Base-by-base conservation (phyloP, 2,797 vertebrate species). In the Lagorchestes hirsutus region DNA sequence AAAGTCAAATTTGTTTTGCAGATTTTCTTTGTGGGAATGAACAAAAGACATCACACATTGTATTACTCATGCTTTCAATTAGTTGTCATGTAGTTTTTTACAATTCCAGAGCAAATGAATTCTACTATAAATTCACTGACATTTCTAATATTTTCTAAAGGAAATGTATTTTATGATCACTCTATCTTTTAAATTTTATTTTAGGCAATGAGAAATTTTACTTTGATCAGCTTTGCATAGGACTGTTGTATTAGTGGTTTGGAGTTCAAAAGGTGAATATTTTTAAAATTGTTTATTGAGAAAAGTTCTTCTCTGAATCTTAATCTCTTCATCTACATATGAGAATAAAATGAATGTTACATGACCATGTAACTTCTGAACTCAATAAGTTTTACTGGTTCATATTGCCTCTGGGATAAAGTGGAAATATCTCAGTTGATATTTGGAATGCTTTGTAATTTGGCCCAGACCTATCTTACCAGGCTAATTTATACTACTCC, bases 1-100 rank as follows among this genome's bases (percentile, higher is more conserved):
- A 46, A 82, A 90, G 62, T 87, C 50, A 92, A 92, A 95, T 96
- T 97, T 11, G 3, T 92, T 90, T 67, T 93, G 11, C 4, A 46
- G 74, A 82, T 82, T 82, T 82, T 82, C 40, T 46, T 82, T 82
- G 18, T 82, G 74, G 74, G 40, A 82, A n/a, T n/a, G n/a, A n/a
- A 82, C 40, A 82, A 46, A 82, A 22, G 22, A 11, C 22, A 46
- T 46, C 22, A 82, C 40, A 82, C 74, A 82, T 46, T 46, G 40
- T 46, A 46, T 10, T 82, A 10, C 74, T 82, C 74, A 82, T 82
- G 74, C 74, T 82, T 46, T 82, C 74, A 82, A 82, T 82, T 82
- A 82, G 40, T 46, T 82, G 74, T 82, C 9, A 10, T 82, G 40
- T 46, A 82, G 74, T 18, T 46, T 46, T 82, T 22, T 82, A 46